A percentile compares a stretch with the other conserved stretches of the same genome.
These are phyloP conservation scores for Papilio aristodemus DNA, from an alignment of 1,140 invertebrate genomes.

Conservation along the genomic window DNA sequence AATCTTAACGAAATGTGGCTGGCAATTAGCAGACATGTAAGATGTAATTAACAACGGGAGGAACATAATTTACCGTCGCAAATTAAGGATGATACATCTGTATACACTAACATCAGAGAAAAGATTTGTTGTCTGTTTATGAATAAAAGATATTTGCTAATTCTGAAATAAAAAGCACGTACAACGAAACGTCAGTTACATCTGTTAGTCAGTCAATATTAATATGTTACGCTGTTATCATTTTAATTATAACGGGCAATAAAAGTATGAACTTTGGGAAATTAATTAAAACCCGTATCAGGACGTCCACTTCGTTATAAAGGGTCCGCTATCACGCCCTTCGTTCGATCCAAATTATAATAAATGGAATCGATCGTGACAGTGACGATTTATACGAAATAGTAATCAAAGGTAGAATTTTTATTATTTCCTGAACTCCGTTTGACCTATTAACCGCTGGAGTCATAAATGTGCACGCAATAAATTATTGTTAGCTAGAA, in stretches of 20 bases:
- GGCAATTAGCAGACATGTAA: background rate
- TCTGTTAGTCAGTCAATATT: too few relatives aligned
- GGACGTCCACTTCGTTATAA: slow-evolving; percentile 14
- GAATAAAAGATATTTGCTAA: too few relatives aligned
- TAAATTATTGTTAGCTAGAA: slow-evolving; percentile 15
- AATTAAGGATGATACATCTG: too few relatives aligned
- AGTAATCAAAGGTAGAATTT: slow-evolving; percentile 10
- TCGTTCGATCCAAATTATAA: slow-evolving; percentile 26
- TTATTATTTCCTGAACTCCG: slow-evolving; percentile 17
- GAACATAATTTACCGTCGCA: too few relatives aligned
- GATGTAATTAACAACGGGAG: too few relatives aligned
- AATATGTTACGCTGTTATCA: slow-evolving; percentile 5
- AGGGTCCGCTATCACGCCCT: slow-evolving; percentile 20
- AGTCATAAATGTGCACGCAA: slow-evolving; percentile 3
- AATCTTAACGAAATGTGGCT: background rate
- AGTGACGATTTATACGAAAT: slow-evolving; percentile 12
- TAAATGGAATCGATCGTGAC: slow-evolving; percentile 22
- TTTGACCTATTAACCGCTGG: slow-evolving; percentile 6
- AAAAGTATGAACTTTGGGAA: slow-evolving; percentile 8
- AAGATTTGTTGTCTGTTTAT: too few relatives aligned
- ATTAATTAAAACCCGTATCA: slow-evolving; percentile 27
- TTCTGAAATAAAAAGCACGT: too few relatives aligned
- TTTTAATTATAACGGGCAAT: slow-evolving; percentile 13
- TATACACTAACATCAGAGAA: too few relatives aligned
- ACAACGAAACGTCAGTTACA: too few relatives aligned